Evolutionary conservation across 2,888 invertebrate genomes (phyloP).

Genomic region (Lithophane leautieri): DNA sequence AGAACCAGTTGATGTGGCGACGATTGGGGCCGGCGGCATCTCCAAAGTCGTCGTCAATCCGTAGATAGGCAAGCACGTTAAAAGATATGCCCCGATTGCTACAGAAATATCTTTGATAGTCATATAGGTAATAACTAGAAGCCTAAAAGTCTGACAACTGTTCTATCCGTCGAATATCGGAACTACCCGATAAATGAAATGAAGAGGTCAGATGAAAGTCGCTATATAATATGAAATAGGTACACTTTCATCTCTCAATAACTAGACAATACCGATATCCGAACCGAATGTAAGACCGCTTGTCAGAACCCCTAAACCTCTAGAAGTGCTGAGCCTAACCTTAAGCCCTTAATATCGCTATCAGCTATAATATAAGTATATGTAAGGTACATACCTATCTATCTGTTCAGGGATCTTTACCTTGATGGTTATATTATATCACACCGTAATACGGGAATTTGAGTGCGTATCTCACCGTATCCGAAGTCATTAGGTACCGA

Average conservation of each 20-base stretch:
- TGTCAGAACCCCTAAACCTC: neutral
- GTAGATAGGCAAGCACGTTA: neutral
- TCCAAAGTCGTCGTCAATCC: neutral
- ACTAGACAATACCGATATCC: neutral
- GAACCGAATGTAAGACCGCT: neutral
- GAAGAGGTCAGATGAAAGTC: neutral
- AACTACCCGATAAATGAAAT: neutral
- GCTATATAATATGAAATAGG: neutral
- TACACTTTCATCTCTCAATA: neutral
- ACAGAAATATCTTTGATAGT: neutral
- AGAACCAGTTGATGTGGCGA: neutral
- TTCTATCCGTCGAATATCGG: neutral
- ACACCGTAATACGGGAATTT: slow-evolving; percentile 33
- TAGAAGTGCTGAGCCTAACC: slow-evolving; percentile 9
- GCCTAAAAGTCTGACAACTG: too few species aligned
- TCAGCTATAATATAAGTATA: neutral
- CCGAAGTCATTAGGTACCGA: slow-evolving; percentile 58
- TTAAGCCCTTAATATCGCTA: slow-evolving; percentile 11
- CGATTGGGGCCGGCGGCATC: neutral
- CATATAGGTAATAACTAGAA: neutral
- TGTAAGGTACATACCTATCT: neutral
- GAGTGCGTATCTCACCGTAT: slow-evolving; percentile 52
- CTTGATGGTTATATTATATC: slow-evolving; percentile 42
- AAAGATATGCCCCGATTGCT: neutral
- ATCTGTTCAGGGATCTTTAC: slow-evolving; percentile 7